Conservation (phyloP, 2,888 invertebrate species). For the Chloroclysta siterata region DNA sequence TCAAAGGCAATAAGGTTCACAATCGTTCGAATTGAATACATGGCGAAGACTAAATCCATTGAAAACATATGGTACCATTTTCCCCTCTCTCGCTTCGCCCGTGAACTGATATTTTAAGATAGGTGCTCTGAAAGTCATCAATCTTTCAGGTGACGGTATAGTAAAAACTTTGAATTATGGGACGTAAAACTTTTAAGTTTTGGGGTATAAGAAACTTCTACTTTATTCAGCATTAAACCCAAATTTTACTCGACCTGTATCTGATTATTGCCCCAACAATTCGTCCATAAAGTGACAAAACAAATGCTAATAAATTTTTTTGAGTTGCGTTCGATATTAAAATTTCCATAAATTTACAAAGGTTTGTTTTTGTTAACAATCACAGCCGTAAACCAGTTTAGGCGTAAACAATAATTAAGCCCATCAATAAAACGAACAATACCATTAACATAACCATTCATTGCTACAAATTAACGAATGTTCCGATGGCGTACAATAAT, state of each 20-base stretch:
- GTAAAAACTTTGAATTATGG: constrained; percentile 48
- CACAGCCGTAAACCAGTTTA: constrained; percentile 29
- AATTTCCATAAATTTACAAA: constrained; percentile 37
- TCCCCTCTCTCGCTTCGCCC: constrained; percentile 50
- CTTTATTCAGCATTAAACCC: neutral
- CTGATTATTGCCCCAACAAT: neutral
- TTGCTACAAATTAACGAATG: constrained; percentile 16
- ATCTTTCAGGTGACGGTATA: constrained; percentile 77
- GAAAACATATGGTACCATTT: constrained; percentile 71
- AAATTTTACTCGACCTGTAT: neutral
- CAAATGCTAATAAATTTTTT: neutral
- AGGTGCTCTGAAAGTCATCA: constrained; percentile 69
- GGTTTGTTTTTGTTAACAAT: constrained; percentile 35
- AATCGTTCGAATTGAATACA: constrained; percentile 46
- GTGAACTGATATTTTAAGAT: constrained; percentile 70
- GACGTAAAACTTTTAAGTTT: constrained; percentile 32
- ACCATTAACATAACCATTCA: constrained; percentile 28
- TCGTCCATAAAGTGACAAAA: neutral
- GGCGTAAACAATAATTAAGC: constrained; percentile 34
- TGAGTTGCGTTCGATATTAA: constrained; percentile 13
- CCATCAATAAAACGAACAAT: constrained; percentile 34
- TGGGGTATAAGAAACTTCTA: constrained; percentile 11
- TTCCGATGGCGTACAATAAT: constrained; percentile 4
- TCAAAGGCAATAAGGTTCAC: constrained; percentile 50
- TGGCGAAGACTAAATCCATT: constrained; percentile 49